Evolutionary conservation across 2,113 vertebrate species (phyloP).

Genomic region (Vulpes lagopus): DNA sequence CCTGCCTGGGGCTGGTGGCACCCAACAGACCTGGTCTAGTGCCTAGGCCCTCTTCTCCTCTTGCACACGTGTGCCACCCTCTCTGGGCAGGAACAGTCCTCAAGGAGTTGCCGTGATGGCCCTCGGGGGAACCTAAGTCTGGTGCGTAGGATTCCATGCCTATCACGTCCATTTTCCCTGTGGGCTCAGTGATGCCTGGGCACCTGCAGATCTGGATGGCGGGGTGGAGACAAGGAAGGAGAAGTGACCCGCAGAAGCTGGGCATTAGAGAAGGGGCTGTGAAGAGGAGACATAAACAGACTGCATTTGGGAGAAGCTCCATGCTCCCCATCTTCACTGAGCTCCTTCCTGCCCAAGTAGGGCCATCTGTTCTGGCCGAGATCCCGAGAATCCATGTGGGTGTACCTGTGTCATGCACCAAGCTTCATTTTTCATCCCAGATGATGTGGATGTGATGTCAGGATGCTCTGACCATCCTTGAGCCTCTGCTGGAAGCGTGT

Average conservation of each 20-base stretch:
- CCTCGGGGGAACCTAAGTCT: accelerated
- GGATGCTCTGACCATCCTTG: not conserved
- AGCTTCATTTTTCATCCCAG: accelerated
- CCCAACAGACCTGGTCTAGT: not conserved
- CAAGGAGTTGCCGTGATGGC: accelerated
- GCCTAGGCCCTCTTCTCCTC: not conserved
- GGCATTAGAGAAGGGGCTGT: accelerated
- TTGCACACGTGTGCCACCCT: accelerated
- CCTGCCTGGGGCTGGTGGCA: not conserved
- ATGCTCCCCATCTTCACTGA: accelerated
- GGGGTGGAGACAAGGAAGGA: not conserved
- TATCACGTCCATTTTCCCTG: accelerated
- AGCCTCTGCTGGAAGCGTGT: accelerated
- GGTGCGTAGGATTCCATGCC: not conserved
- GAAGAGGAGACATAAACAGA: accelerated
- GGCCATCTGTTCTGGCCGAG: not conserved
- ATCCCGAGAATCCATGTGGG: accelerated
- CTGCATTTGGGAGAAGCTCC: accelerated
- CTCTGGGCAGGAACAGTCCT: not conserved
- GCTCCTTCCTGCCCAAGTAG: not conserved
- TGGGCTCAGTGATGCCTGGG: accelerated
- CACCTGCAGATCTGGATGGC: not conserved
- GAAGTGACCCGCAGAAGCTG: too few species aligned
- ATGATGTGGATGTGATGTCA: not conserved
- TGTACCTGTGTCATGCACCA: accelerated